These are phyloP conservation scores for Bombus superbus DNA, from an alignment of 1,140 invertebrate species.

Conservation along the genomic window DNA sequence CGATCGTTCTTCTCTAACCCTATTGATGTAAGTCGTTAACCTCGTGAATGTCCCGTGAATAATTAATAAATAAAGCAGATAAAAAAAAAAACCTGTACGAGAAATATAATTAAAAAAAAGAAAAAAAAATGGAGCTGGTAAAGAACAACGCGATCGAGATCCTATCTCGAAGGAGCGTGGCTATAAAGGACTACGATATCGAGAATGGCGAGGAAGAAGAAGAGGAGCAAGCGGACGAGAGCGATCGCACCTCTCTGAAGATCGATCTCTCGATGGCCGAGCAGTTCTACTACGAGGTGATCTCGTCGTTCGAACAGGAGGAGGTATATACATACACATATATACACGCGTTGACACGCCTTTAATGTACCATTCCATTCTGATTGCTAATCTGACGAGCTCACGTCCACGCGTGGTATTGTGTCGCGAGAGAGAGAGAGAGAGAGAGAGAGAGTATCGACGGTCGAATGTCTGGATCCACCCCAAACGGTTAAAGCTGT, in stretches of 20 bases:
- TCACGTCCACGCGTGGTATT: conserved; percentile 20
- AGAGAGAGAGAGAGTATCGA: background rate
- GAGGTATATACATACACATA: conserved; percentile 70
- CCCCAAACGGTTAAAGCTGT: background rate
- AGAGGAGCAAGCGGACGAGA: conserved; percentile 59
- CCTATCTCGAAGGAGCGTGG: conserved; percentile 77
- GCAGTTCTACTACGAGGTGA: conserved; percentile 81
- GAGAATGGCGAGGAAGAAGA: conserved; percentile 71
- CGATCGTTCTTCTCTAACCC: background rate
- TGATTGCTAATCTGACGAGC: conserved; percentile 49
- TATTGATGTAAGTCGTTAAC: too few species aligned
- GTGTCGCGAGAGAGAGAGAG: background rate
- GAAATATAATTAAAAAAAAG: background rate
- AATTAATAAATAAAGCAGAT: background rate
- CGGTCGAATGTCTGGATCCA: conserved; percentile 2
- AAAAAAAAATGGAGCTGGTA: conserved; percentile 76
- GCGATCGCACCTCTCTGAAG: conserved; percentile 74
- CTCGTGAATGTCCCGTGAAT: background rate
- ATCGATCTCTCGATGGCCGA: conserved; percentile 80
- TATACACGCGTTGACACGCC: conserved; percentile 48
- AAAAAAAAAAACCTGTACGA: too few species aligned
- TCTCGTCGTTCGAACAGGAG: conserved; percentile 79
- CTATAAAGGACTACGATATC: conserved; percentile 76
- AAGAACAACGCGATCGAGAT: conserved; percentile 79
- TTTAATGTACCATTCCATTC: conserved; percentile 61